Evolutionary conservation across 2,888 invertebrate species (phyloP).

Genomic region (Sthenelais limicola): DNA sequence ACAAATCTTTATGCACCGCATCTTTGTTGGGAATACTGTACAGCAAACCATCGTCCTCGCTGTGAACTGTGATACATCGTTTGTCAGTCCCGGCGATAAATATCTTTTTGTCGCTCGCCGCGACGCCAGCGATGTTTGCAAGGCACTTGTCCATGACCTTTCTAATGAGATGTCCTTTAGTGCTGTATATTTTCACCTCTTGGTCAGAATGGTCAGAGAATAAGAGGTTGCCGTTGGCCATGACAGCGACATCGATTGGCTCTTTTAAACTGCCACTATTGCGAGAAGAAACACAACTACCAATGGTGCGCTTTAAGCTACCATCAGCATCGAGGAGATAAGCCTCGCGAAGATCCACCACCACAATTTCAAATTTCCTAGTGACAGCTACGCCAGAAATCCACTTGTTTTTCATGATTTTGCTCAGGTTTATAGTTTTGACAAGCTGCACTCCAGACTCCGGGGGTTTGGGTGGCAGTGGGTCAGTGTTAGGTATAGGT

Average conservation of each 20-base stretch:
- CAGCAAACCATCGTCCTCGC: slow-evolving; percentile 39
- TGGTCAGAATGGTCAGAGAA: slow-evolving; percentile 48
- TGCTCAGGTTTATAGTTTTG: slow-evolving; percentile 40
- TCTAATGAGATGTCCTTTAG: slow-evolving; percentile 45
- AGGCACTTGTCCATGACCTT: slow-evolving; percentile 38
- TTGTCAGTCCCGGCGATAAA: slow-evolving; percentile 48
- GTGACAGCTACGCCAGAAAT: slow-evolving; percentile 48
- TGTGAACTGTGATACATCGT: slow-evolving; percentile 42
- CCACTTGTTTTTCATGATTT: slow-evolving; percentile 48
- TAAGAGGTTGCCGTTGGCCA: slow-evolving; percentile 43
- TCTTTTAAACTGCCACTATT: slow-evolving; percentile 32
- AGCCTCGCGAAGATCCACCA: slow-evolving; percentile 45
- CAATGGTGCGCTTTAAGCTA: slow-evolving; percentile 43
- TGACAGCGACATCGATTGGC: slow-evolving; percentile 45
- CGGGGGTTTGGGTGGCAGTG: slow-evolving; percentile 14
- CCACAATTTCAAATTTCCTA: slow-evolving; percentile 43
- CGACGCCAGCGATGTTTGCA: slow-evolving; percentile 49
- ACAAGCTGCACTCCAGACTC: slow-evolving; percentile 42
- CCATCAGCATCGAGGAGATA: slow-evolving; percentile 48
- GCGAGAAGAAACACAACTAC: neutral
- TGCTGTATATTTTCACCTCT: slow-evolving; percentile 46
- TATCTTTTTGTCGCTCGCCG: slow-evolving; percentile 40
- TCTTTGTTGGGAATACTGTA: slow-evolving; percentile 36
- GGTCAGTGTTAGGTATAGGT: slow-evolving; percentile 22
- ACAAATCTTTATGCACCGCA: neutral